Evolutionary conservation across 2,797 vertebrate species (phyloP), one percentile per base, ranked within the genome.

Genomic region (Lagorchestes hirsutus): DNA sequence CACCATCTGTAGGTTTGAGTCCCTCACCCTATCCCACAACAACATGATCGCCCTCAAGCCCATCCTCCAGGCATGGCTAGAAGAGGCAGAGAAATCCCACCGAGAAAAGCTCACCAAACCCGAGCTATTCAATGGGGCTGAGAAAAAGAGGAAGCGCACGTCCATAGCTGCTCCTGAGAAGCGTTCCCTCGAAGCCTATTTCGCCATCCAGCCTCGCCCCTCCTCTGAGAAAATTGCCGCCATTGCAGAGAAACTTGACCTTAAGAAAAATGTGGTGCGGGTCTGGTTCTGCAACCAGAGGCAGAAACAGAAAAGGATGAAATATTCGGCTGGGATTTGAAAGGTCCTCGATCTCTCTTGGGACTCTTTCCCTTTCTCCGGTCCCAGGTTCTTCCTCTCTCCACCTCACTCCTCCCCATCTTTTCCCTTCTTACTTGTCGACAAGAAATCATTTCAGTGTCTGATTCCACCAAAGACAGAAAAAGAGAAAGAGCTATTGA

Each of bases 271-370:
- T 98, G 99, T 99, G 98, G 99, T 99, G 95, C 99, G 99, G 34
- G 99, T 99, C 97, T 99, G 99, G 99, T 99, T 99, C 98, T 99
- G 99, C 98, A 99, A 99, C 98, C 99, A 99, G 99, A 99, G 99
- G 96, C 99, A 99, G 99, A 99, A 99, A 99, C 99, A 99, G 99
- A 99, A 99, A 99, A 99, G 99, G 97, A 99, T 99, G 99, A 99
- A 99, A 98, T 99, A 99, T 97, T 99, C 99, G 3, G 99, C 99
- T 93, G 99, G 99, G 98, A 99, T 99, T 98, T 99, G 99, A 98
- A 97, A 97, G 91, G 62, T 91, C 90, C 92, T 31, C 0, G 92
- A 46, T 40, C 59, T 96, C 97, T 94, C 96, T 93, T 74, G 95
- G 96, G 96, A 96, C 74, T 82, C 8, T 24, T 46, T 24, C 40